Evolutionary conservation across 2,113 vertebrate genomes (phyloP).

Genomic region (Poecile atricapillus): DNA sequence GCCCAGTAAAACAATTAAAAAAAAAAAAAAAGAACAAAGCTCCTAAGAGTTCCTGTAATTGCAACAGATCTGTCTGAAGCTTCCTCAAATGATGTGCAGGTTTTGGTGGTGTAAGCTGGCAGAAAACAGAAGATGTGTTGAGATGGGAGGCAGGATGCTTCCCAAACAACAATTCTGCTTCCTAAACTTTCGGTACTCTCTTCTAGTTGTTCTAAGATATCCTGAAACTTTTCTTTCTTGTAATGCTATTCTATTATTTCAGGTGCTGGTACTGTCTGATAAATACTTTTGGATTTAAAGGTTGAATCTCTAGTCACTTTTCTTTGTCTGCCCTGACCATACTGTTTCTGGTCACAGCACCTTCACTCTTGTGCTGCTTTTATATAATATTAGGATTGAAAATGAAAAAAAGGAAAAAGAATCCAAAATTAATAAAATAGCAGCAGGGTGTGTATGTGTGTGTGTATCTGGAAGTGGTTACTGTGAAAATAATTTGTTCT

Average conservation of each 20-base stretch:
- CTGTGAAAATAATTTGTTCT: conserved; percentile 1
- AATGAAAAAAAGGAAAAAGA: neutral
- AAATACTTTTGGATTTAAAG: neutral
- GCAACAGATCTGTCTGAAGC: neutral
- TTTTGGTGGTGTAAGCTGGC: neutral
- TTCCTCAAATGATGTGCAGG: neutral
- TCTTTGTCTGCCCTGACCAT: neutral
- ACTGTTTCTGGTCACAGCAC: neutral
- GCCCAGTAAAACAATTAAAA: neutral
- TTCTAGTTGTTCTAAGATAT: neutral
- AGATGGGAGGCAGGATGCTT: neutral
- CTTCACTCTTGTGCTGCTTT: neutral
- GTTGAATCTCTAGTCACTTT: neutral
- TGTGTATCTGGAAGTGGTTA: neutral
- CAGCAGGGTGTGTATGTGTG: fast-evolving
- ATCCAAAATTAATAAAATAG: neutral
- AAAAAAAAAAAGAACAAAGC: neutral
- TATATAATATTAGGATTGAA: neutral
- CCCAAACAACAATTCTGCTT: neutral
- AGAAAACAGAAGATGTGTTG: neutral
- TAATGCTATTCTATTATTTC: neutral
- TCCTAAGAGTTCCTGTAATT: neutral
- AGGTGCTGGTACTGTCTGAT: neutral
- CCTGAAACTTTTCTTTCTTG: neutral
- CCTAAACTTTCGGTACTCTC: neutral